Evolutionary conservation across 2,888 invertebrate genomes (phyloP), one percentile per base, ranked within the genome.

Genomic region (Oscheius myriophilus): DNA sequence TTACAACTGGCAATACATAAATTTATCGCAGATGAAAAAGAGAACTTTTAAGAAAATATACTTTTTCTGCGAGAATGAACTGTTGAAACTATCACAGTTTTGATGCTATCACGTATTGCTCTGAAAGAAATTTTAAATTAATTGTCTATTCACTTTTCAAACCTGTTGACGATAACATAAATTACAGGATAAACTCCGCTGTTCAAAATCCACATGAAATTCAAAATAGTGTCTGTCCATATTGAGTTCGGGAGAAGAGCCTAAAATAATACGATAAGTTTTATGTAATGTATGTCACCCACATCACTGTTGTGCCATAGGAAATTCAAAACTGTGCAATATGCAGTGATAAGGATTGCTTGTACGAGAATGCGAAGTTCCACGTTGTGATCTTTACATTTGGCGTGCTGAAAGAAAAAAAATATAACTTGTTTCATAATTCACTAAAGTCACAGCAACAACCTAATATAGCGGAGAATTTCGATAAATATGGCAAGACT

Each of bases 131-230:
- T 33, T 33, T 33, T 33, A 33, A 33, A 33, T 33, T 6, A 33
- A 33, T 6, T n/a, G n/a, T n/a, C n/a, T n/a, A n/a, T n/a, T 14
- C 2, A n/a, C 2, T 3, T 18, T 46, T 11, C 73, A 53, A 43
- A 75, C 79, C 73, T 76, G 46, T 82, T 81, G 12, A 79, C 77
- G 67, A 79, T 72, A 23, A 82, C 72, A 49, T 82, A 83, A 45
- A 83, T 75, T n/a, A 81, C 14, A 0, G 83, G 83, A 73, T 83
- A 78, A 14, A 83, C 76, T 41, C 79, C 83, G 53, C 76, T 72
- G 58, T 81, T 83, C 53, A 78, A 62, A 42, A 83, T 81, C 83
- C 83, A 83, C 82, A 83, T 82, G 26, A 82, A 78, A 55, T 83
- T 83, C 33, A 83, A 70, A 9, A 67, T 76, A 14, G 66, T 71